These are phyloP conservation scores for Coelinius sp. DNA, from an alignment of 2,888 invertebrate genomes.

Conservation along the genomic window DNA sequence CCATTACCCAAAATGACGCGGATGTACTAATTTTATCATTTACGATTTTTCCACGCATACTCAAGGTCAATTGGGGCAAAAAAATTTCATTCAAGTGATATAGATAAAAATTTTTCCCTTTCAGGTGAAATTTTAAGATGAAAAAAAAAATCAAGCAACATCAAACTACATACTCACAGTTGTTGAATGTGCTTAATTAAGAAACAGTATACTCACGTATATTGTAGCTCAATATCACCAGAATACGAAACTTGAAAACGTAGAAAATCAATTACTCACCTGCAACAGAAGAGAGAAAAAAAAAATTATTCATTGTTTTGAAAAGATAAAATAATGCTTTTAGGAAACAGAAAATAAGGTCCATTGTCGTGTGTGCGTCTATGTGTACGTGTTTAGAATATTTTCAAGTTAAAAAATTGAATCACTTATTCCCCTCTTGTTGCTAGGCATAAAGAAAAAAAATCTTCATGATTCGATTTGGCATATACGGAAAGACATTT, in stretches of 20 bases:
- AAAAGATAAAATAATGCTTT: neutral
- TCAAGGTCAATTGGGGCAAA: neutral
- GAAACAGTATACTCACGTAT: slow-evolving; percentile 27
- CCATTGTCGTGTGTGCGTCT: neutral
- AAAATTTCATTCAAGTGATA: no score
- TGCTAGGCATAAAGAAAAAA: neutral
- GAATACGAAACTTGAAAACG: slow-evolving; percentile 12
- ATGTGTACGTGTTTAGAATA: neutral
- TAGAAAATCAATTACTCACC: slow-evolving; percentile 50
- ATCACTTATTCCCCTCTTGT: neutral
- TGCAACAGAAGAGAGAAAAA: slow-evolving; percentile 46
- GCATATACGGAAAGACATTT: slow-evolving; percentile 7
- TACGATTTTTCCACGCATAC: neutral
- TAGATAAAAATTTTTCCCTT: no score
- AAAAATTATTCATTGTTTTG: slow-evolving; percentile 20
- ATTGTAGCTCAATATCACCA: neutral
- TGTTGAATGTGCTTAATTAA: neutral
- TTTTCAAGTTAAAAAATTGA: neutral
- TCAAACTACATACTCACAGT: neutral
- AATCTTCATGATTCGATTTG: neutral
- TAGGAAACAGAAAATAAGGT: neutral
- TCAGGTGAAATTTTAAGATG: neutral
- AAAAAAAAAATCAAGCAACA: neutral
- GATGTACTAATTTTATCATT: neutral
- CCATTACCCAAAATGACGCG: neutral